These are phyloP conservation scores for Ophioderma brevispina DNA, from an alignment of 35 echinoderm and acorn worm species.

Conservation along the genomic window DNA sequence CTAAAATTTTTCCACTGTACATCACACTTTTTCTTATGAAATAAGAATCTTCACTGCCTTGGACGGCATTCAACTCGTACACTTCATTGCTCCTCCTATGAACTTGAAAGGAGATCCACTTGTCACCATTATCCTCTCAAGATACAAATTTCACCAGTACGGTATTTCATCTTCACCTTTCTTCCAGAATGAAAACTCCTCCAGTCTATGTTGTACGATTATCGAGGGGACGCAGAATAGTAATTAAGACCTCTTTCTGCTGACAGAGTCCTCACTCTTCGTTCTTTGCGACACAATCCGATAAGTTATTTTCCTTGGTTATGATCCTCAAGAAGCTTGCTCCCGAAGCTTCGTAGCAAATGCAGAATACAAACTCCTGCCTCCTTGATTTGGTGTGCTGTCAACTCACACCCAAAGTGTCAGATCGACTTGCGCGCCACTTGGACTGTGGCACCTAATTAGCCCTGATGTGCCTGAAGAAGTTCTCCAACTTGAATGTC, in stretches of 20 bases:
- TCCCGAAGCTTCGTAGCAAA: conserved; percentile 45
- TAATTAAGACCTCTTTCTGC: no score
- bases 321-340: conserved; percentile 75
- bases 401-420: conserved; percentile 92
- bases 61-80: no score
- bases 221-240: no score
- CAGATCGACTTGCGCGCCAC: conserved; percentile 49
- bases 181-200: conserved; percentile 77
- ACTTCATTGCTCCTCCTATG: no score
- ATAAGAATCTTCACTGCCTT: no score
- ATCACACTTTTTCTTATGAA: no score
- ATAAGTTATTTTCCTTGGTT: conserved; percentile 78
- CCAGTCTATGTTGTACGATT: conserved; percentile 53
- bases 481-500: conserved; percentile 79
- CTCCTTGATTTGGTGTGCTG: conserved; percentile 76
- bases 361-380: conserved; percentile 75
- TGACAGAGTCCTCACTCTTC: no score
- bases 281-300: no score
- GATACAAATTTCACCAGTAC: conserved; percentile 92
- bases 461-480: conserved; percentile 53
- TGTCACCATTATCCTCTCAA: no score
- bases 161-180: conserved; percentile 58
- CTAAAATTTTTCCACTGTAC: no score
- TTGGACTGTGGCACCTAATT: conserved; percentile 52
- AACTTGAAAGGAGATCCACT: no score